Evolutionary conservation across 2,888 invertebrate species (phyloP), one percentile per base, ranked within the genome.

Genomic region (Coleophora flavipennella): DNA sequence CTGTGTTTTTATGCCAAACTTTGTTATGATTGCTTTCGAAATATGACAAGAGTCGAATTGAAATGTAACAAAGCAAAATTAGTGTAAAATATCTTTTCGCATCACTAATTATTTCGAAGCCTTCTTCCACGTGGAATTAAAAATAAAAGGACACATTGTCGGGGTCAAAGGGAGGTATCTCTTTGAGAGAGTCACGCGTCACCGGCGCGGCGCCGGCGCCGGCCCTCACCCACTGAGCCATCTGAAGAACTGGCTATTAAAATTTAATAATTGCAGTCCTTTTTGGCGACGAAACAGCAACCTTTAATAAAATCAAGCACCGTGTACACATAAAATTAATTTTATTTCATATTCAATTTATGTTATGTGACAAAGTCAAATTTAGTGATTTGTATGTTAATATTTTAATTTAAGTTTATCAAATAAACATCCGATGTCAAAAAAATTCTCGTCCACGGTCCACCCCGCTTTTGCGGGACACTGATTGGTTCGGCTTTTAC

Each of bases 161-260:
- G 39, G 20, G 42, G 54, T 49, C 51, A 51, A 54, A 53, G 48
- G 50, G 40, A 40, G 33, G 36, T 25, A 33, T 45, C 50, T 40
- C 56, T 56, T 56, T 56, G 54, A 50, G 38, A 31, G 34, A 46
- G 50, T 56, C 54, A 55, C 53, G 50, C 51, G 40, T 47, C 50
- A 39, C 44, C 50, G 56, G 20, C 53, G 50, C 51, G 40, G 46
- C 50, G 40, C 44, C 50, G 56, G 20, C 20, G 20, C 20, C 20
- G 20, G 20, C 6, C 52, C 41, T 49, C 43, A 40, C 31, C 36
- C 39, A 28, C 44, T 26, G 36, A 31, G 20, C 20, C 20, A 20
- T 20, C 20, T 20, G 20, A 32, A 39, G 13, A 36, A 38, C 29
- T 29, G 38, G 33, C 38, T 44, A 44, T 52, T 50, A 46, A 53